phyloP scores from a whole-genome alignment of 2,888 invertebrate genomes.

The Vesta saturnalis region DNA sequence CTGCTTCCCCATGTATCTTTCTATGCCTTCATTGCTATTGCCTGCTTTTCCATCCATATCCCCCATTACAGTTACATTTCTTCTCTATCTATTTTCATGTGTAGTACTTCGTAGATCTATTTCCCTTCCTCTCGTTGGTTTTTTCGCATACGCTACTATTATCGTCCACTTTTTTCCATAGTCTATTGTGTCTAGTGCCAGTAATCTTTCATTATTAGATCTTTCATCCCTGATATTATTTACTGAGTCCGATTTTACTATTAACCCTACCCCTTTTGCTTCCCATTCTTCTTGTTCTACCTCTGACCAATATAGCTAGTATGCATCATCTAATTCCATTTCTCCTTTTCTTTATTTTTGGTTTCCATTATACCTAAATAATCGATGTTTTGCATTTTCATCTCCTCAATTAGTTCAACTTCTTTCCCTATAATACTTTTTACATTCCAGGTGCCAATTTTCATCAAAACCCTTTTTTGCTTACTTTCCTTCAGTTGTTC shows the following conservation, averaged over 20 bases:
- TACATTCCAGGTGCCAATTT: neutral
- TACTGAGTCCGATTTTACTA: too few species aligned
- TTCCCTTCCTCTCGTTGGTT: neutral
- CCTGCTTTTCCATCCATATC: neutral
- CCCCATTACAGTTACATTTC: neutral
- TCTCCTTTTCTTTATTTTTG: neutral
- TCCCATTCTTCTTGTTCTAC: neutral
- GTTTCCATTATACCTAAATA: slow-evolving; percentile 1
- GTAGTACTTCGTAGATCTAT: neutral
- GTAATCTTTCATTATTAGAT: neutral
- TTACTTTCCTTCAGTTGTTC: neutral
- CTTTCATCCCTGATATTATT: neutral
- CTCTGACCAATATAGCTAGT: too few species aligned
- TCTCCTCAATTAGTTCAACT: neutral
- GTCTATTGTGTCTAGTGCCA: neutral
- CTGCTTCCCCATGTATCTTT: neutral
- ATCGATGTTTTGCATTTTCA: neutral
- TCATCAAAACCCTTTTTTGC: neutral
- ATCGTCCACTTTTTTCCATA: neutral
- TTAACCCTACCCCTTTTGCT: too few species aligned
- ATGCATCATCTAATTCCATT: neutral
- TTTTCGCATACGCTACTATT: neutral
- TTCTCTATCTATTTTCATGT: neutral
- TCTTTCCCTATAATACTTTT: neutral
- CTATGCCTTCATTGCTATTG: neutral